These are phyloP conservation scores for Aphaenogaster rudis DNA, from an alignment of 1,140 invertebrate genomes.

Conservation along the genomic window DNA sequence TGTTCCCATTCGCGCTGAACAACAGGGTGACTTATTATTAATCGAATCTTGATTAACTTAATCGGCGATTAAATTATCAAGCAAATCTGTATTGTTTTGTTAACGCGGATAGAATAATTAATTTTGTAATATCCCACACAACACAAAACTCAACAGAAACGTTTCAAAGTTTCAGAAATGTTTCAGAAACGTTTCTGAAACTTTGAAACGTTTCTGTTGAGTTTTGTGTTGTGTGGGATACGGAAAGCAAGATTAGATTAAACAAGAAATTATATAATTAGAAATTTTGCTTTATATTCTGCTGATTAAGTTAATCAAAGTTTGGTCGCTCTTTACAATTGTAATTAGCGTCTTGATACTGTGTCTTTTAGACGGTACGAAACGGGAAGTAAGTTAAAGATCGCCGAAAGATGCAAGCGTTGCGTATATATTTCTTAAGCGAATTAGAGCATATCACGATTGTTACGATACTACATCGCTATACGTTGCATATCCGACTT, in stretches of 20 bases:
- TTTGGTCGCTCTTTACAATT: neutral
- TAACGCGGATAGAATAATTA: neutral
- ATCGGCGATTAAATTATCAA: neutral
- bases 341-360: neutral
- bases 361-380: neutral
- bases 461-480: constrained; percentile 6
- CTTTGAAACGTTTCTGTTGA: too few species aligned
- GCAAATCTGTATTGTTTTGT: neutral
- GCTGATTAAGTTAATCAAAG: neutral
- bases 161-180: too few species aligned
- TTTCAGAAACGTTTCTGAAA: too few species aligned
- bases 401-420: neutral
- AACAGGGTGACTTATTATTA: neutral
- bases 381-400: constrained; percentile 9
- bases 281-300: neutral
- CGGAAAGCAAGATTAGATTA: neutral
- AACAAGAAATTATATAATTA: neutral
- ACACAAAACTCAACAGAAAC: too few species aligned
- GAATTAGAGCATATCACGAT: constrained; percentile 22
- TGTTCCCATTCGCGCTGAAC: neutral
- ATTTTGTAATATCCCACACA: neutral
- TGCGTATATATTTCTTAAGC: neutral
- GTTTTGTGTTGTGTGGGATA: neutral
- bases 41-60: neutral
- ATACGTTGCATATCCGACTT: neutral